Evolutionary conservation across 2,113 vertebrate species (phyloP).

Genomic region (Indri indri): DNA sequence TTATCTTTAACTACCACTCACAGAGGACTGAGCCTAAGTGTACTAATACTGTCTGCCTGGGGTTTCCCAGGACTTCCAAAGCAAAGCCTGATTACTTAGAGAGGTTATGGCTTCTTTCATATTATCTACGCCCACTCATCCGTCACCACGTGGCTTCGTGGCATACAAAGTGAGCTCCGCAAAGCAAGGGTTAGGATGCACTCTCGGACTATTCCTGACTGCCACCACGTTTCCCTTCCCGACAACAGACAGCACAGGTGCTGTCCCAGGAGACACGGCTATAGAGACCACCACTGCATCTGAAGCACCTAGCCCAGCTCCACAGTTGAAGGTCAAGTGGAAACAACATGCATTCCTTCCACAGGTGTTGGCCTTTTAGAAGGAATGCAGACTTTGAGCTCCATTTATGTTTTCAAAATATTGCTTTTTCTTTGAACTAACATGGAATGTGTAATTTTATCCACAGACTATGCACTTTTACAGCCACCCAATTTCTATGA

Average conservation of each 20-base stretch:
- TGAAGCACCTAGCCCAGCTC: not conserved
- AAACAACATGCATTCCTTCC: constrained; percentile 68
- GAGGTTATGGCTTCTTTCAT: not conserved
- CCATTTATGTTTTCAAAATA: constrained; percentile 78
- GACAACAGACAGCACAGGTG: constrained; percentile 26
- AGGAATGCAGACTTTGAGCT: constrained; percentile 78
- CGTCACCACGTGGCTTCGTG: not conserved
- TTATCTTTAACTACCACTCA: constrained; percentile 6
- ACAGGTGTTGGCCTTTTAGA: constrained; percentile 74
- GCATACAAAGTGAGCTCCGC: not conserved
- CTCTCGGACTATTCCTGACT: not conserved
- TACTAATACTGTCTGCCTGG: not conserved
- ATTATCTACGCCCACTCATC: not conserved
- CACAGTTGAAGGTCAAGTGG: constrained; percentile 68
- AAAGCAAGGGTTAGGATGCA: not conserved
- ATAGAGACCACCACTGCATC: not conserved
- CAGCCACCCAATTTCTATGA: constrained; percentile 4
- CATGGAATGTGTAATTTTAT: constrained; percentile 71
- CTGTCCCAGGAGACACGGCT: not conserved
- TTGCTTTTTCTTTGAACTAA: constrained; percentile 73
- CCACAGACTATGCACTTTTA: constrained; percentile 49
- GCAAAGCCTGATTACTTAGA: not conserved
- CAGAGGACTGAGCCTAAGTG: constrained; percentile 23
- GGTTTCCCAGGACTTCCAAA: constrained; percentile 36
- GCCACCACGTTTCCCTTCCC: not conserved